These are phyloP conservation scores for Spatulosminthurus flaviceps DNA, from an alignment of 2,888 invertebrate genomes.

Conservation along the genomic window DNA sequence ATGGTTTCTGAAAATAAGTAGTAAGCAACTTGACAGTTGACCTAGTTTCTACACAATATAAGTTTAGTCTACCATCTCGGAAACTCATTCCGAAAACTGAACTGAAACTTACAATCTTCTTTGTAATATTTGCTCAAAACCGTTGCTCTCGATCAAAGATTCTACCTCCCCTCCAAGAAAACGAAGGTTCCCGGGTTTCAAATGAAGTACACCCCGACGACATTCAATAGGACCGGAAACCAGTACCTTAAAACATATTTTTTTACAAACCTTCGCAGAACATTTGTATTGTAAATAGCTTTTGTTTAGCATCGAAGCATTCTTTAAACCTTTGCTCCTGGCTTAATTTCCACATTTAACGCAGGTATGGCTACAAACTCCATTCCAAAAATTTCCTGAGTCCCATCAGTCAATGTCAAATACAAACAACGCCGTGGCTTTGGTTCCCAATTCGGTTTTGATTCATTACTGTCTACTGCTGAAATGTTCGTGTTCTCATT, in stretches of 20 bases:
- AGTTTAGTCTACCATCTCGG: too few species aligned
- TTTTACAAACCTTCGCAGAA: too few species aligned
- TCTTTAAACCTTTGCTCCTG: slow-evolving; percentile 67
- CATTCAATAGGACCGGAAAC: slow-evolving; percentile 78
- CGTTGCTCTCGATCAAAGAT: slow-evolving; percentile 71
- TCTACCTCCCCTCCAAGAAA: slow-evolving; percentile 80
- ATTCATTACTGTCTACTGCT: slow-evolving; percentile 66
- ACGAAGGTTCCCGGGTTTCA: slow-evolving; percentile 72
- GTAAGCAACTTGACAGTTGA: too few species aligned
- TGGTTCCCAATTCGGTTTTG: slow-evolving; percentile 70
- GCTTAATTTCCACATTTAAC: slow-evolving; percentile 65
- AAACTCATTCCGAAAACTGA: too few species aligned
- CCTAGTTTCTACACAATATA: too few species aligned
- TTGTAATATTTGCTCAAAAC: slow-evolving; percentile 73
- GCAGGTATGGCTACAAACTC: slow-evolving; percentile 72
- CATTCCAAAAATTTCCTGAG: slow-evolving; percentile 75
- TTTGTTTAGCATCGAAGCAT: too few species aligned
- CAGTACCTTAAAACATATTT: slow-evolving; percentile 69
- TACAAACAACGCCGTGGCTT: slow-evolving; percentile 75
- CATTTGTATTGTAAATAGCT: too few species aligned
- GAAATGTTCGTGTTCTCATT: slow-evolving; percentile 65
- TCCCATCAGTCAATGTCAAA: slow-evolving; percentile 79
- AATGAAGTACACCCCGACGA: slow-evolving; percentile 75
- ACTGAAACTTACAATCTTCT: slow-evolving; percentile 67
- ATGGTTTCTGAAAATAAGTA: too few species aligned